These are phyloP conservation scores for Anthonomus grandis DNA, from an alignment of 1,140 invertebrate species.

Conservation along the genomic window DNA sequence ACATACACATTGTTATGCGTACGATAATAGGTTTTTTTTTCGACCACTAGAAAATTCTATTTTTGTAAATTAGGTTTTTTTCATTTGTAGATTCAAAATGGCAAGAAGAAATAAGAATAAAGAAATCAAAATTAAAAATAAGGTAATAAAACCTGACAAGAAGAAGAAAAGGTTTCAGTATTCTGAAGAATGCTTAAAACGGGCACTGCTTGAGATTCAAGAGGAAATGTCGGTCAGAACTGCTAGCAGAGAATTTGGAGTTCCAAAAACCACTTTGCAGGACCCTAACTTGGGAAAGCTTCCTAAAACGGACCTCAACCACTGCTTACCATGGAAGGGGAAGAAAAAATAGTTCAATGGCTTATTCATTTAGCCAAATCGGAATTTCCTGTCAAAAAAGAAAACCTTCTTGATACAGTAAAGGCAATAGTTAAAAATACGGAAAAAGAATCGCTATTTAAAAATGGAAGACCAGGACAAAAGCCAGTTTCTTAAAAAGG, in stretches of 20 bases:
- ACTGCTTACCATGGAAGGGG: constrained; percentile 25
- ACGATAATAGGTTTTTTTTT: not conserved
- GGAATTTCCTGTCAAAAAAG: constrained; percentile 29
- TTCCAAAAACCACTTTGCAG: too few relatives aligned
- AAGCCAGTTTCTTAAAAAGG: constrained; percentile 42
- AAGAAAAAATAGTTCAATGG: constrained; percentile 25
- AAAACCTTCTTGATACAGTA: constrained; percentile 25
- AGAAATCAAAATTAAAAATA: too few relatives aligned
- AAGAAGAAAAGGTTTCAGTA: too few relatives aligned
- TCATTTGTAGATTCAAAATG: not conserved
- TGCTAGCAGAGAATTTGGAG: too few relatives aligned
- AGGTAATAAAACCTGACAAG: too few relatives aligned
- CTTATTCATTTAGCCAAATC: constrained; percentile 16
- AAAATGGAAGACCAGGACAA: constrained; percentile 21
- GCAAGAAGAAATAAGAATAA: not conserved
- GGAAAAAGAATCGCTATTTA: too few relatives aligned
- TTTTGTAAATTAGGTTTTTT: not conserved
- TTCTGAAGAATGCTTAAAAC: too few relatives aligned
- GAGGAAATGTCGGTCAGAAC: too few relatives aligned
- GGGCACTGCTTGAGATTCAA: too few relatives aligned
- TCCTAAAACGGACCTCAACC: constrained; percentile 16
- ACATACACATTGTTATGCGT: not conserved
- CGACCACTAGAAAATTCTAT: not conserved
- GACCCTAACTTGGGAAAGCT: not conserved
- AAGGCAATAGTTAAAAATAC: too few relatives aligned